Evolutionary conservation across 2,888 invertebrate genomes (phyloP).

Genomic region (Diarsia mendica): DNA sequence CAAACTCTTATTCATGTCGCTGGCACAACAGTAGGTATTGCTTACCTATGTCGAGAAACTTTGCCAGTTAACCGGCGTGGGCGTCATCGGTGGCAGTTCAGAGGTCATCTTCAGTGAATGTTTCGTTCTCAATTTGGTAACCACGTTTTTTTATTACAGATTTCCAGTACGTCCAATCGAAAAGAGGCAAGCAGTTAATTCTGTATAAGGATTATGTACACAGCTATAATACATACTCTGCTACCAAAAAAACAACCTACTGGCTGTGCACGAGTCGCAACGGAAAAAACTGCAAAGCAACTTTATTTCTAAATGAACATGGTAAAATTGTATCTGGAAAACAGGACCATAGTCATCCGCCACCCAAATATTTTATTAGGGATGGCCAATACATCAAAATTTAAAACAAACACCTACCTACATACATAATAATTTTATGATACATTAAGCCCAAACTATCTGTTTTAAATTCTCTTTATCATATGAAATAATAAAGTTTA

Average conservation of each 20-base stretch:
- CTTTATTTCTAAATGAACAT: neutral
- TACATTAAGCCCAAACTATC: too few relatives aligned
- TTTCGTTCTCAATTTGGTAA: neutral
- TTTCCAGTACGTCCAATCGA: slow-evolving; percentile 24
- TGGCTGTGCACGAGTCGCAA: slow-evolving; percentile 25
- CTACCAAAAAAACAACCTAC: slow-evolving; percentile 11
- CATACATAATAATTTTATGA: too few relatives aligned
- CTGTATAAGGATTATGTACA: slow-evolving; percentile 16
- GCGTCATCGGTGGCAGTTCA: too few relatives aligned
- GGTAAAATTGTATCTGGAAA: neutral
- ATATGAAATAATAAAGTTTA: too few relatives aligned
- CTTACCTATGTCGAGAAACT: neutral
- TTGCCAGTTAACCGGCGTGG: neutral
- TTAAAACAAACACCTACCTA: neutral
- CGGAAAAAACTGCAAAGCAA: slow-evolving; percentile 20
- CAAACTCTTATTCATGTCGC: too few relatives aligned
- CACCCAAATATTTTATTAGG: slow-evolving; percentile 23
- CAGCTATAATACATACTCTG: slow-evolving; percentile 9
- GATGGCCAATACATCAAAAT: slow-evolving; percentile 39
- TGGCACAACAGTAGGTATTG: too few relatives aligned
- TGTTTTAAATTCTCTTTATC: too few relatives aligned
- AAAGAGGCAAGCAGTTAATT: slow-evolving; percentile 17
- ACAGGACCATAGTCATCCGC: slow-evolving; percentile 8
- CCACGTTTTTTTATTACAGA: slow-evolving; percentile 15
- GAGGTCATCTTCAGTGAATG: too few relatives aligned